Evolutionary conservation across 2,888 invertebrate species (phyloP), one percentile per base, ranked within the genome.

Genomic region (Lasioglossum calceatum): DNA sequence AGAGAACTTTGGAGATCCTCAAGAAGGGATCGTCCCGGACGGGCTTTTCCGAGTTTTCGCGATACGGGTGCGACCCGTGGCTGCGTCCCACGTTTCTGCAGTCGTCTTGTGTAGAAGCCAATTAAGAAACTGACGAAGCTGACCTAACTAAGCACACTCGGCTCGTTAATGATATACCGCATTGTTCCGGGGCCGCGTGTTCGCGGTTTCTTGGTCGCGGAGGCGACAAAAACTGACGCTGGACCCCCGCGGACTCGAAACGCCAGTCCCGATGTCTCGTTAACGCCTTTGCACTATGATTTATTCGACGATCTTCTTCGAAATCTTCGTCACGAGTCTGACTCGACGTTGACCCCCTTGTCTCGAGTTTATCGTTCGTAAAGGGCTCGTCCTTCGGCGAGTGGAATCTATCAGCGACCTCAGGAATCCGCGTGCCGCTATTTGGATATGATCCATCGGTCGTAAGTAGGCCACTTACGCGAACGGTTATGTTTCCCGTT

Each of bases 101-200:
- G 36, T 36, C 36, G 88, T 47, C 84, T 80, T 80, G 81, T 44
- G 67, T 77, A 79, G 82, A 80, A 81, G 84, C 86, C 88, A 88
- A 88, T 88, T 86, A 86, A 88, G 86, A 87, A 85, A 83, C 81
- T 84, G 90, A 89, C 89, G 88, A 88, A 90, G 87, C 85, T 74
- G 80, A 81, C 87, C 81, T 84, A 87, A 87, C 87, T 87, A 86
- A 87, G 87, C 73, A 79, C 86, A 76, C 90, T 88, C 83, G 70
- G 79, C 73, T 77, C 81, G 87, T 88, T 90, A 88, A 90, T 84
- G 90, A 90, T 88, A 90, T 84, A 79, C 82, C 44, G 88, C 82
- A 79, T 86, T 87, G 87, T 89, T 79, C 78, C 75, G 79, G 47
- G 70, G 73, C 72, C 70, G 70, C 39, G 70, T 39, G 8, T 82